Evolutionary conservation across 2,888 invertebrate genomes (phyloP).

Genomic region (Nebria brevicollis): DNA sequence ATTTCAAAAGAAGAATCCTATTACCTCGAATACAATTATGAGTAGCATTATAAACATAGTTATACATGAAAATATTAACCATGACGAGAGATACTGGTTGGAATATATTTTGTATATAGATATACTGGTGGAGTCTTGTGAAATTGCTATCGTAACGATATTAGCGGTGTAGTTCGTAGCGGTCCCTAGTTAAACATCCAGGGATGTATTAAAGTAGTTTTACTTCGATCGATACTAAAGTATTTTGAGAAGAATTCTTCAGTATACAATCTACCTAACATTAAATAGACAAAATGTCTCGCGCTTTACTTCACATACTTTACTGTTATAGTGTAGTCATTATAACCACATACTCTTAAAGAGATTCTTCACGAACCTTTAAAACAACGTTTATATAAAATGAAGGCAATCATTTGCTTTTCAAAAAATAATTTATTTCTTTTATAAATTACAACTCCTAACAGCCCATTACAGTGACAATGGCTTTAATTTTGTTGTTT

Average conservation of each 20-base stretch:
- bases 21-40: not conserved
- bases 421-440: no score
- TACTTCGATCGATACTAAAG: slow-evolving; percentile 4
- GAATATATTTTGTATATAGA: not conserved
- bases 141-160: slow-evolving; percentile 8
- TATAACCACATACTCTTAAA: no score
- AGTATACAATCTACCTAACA: no score
- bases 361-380: no score
- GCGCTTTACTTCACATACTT: no score
- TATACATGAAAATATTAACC: not conserved
- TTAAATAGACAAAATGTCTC: no score
- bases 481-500: no score
- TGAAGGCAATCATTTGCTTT: no score
- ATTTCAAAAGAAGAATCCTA: not conserved
- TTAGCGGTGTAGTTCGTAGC: slow-evolving; percentile 10
- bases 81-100: not conserved
- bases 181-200: not conserved
- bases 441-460: no score
- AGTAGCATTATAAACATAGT: not conserved
- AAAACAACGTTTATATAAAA: no score
- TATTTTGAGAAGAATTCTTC: not conserved
- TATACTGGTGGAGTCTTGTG: not conserved
- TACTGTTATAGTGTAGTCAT: no score
- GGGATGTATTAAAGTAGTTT: not conserved
- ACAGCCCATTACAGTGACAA: no score